Conservation (phyloP, 2,797 vertebrate species). For the Sebastes oblongus region DNA sequence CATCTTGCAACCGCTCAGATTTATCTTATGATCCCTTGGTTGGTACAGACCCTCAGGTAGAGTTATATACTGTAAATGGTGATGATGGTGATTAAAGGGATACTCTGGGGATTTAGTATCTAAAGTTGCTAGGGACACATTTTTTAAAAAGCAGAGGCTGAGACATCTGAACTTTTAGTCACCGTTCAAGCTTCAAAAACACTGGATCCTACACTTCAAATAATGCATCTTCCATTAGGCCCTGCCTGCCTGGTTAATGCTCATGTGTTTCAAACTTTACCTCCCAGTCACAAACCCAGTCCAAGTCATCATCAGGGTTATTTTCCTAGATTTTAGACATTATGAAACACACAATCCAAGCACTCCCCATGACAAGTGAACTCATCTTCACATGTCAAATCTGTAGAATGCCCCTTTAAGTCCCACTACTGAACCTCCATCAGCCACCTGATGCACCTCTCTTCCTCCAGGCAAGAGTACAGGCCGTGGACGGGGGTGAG, state of each 20-base stretch:
- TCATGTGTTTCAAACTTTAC: not conserved
- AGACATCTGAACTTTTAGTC: not conserved
- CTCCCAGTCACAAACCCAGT: not conserved
- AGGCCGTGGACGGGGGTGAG: slow-evolving; percentile 88
- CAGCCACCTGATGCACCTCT: slow-evolving; percentile 15
- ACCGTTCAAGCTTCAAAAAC: not conserved
- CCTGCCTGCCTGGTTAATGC: not conserved
- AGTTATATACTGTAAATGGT: not conserved
- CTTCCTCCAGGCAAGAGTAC: slow-evolving; percentile 87
- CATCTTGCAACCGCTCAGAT: not conserved
- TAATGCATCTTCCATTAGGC: not conserved
- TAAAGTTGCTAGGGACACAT: not conserved
- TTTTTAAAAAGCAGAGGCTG: not conserved
- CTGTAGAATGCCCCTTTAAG: not conserved
- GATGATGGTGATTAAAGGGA: not conserved
- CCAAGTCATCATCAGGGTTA: not conserved
- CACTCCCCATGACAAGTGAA: not conserved
- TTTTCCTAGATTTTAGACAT: not conserved
- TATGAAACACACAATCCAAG: not conserved
- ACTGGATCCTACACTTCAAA: not conserved
- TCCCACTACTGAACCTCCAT: not conserved
- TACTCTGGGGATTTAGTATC: not conserved
- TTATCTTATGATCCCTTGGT: not conserved
- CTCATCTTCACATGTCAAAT: not conserved
- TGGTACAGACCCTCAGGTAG: not conserved